Base-by-base conservation (phyloP, 2,797 vertebrate species). In the Tangara arthus region DNA sequence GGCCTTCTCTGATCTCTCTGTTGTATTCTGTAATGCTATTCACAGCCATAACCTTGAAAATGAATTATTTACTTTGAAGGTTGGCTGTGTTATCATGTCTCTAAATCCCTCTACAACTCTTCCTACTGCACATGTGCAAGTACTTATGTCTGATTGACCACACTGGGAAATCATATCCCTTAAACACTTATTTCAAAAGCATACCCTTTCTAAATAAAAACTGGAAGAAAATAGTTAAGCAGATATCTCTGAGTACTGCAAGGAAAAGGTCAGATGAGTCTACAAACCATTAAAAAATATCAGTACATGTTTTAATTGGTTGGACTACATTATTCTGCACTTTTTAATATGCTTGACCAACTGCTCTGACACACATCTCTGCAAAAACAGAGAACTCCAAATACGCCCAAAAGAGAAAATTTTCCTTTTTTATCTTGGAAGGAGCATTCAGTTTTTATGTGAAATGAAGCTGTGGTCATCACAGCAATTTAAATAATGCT, bases 131-230 rank as follows among this genome's bases (percentile, higher is more conserved):
- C 53, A 6, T 24, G 7, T 42, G 49, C 42, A 26, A 39, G 21
- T 32, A n/a, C 22, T 77, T 53, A n/a, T 8, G 17, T 52, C 68
- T 75, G 46, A 79, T 41, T 41, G 32, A 56, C 26, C 42, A 57
- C 18, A 63, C 1, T 4, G 10, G 24, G 39, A 83, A 94, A 37
- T 23, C 5, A 0, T 63, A 28, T 15, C 0, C 0, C 28, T 60
- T 65, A 57, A 26, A 35, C 8, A 26, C 1, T 47, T 34, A 68
- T 69, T 91, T 71, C 22, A 65, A 91, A 63, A 55, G 37, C 21
- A 32, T 39, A 18, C 3, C 5, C 4, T 57, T 83, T 65, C 32
- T 65, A 82, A 71, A 55, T 57, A 22, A 49, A 83, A 91, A 70
- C 14, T 21, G 35, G 39, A 84, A 80, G 34, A 71, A 80, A 85